Evolutionary conservation across 92 coral and sea anemone genomes (phyloP).

Genomic region (Palythoa grandis): DNA sequence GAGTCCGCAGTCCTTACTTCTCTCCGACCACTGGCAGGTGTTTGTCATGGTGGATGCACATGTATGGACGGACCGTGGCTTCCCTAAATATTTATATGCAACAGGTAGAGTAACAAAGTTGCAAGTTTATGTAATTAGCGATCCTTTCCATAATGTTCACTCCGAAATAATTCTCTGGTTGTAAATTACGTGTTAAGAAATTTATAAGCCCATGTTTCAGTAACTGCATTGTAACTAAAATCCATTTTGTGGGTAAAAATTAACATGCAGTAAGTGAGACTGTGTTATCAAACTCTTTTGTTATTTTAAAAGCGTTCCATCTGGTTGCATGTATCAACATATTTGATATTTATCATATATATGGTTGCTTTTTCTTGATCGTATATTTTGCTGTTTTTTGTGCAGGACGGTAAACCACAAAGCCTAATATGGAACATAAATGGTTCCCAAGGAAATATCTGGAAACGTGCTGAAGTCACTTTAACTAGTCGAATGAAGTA

Average conservation of each 20-base stretch:
- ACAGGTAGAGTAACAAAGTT: slow-evolving; percentile 12
- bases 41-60: slow-evolving; percentile 98
- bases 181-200: no score
- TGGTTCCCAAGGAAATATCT: slow-evolving; percentile 90
- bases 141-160: background rate
- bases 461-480: slow-evolving; percentile 91
- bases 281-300: no score
- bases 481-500: slow-evolving; percentile 60
- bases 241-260: no score
- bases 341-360: no score
- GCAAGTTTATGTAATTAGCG: background rate
- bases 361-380: background rate
- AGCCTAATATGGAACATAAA: slow-evolving; percentile 82
- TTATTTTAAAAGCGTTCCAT: no score
- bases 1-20: slow-evolving; percentile 81
- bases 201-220: no score
- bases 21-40: slow-evolving; percentile 83
- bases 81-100: slow-evolving; percentile 79
- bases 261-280: no score
- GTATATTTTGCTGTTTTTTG: background rate
- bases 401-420: slow-evolving; percentile 70
- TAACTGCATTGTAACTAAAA: no score
- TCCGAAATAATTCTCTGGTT: background rate
- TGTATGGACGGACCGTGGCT: slow-evolving; percentile 91
- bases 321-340: no score